Evolutionary conservation across 2,888 invertebrate genomes (phyloP), one percentile per base, ranked within the genome.

Genomic region (Stenolophus ochropezus): DNA sequence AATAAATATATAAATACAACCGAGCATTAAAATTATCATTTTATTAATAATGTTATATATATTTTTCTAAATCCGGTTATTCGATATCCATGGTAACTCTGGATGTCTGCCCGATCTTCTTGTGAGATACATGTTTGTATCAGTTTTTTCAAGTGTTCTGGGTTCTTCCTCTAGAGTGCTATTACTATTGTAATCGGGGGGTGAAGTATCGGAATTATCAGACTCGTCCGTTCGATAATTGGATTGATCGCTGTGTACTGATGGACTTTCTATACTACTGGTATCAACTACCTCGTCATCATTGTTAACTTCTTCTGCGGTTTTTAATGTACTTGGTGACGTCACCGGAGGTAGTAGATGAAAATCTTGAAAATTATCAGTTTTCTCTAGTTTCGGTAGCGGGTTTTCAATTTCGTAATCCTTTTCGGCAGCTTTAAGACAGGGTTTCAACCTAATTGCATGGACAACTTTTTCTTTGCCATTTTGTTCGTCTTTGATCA

Each of bases 381-480:
- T n/a, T 51, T 51, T 51, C 5, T 51, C 18, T 16, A 18, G 0
- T 51, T n/a, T 3, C 51, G 5, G 14, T 16, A 18, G 5, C 14
- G 11, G 33, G 51, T 33, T 33, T 51, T 51, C 14, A 0, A 51
- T 8, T 51, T 51, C 18, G 14, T 3, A 11, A 18, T 61, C 21
- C 11, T 82, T 51, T 20, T 21, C 49, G 4, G 65, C 69, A 11
- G n/a, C 27, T 27, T 51, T 14, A 8, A 23, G 8, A 33, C 69
- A 75, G 18, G 23, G 18, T 74, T 81, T 74, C 8, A 82, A 47
- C n/a, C 6, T 21, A 20, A 56, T 56, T 1, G 18, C 81, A 23
- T 76, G 81, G 18, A 75, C 81, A n/a, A 81, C 21, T 16, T 61
- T 51, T 61, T 69, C 58, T 42, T 74, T 80, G 6, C 25, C 23